phyloP scores from a whole-genome alignment of 92 coral and sea anemone genomes.

The Meandrina meandrites region DNA sequence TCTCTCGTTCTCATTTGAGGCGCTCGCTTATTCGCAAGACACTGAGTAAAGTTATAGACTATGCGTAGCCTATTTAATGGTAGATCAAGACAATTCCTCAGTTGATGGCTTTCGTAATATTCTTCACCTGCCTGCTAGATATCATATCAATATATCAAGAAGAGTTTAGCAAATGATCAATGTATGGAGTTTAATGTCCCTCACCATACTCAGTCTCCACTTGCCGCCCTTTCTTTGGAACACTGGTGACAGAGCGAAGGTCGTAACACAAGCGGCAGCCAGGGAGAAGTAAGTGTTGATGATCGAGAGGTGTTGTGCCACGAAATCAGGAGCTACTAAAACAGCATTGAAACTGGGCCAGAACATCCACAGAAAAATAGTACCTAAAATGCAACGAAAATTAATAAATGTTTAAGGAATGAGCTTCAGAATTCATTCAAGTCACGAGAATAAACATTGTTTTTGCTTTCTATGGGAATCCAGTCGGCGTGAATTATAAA shows the following conservation, averaged over 20 bases:
- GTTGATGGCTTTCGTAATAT: background rate
- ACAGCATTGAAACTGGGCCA: constrained; percentile 99
- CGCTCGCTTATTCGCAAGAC: no score
- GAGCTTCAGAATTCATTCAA: background rate
- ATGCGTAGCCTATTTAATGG: no score
- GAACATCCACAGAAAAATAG: constrained; percentile 93
- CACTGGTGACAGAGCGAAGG: constrained; percentile 76
- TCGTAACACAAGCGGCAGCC: constrained; percentile 73
- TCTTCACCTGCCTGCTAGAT: background rate
- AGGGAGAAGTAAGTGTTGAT: constrained; percentile 92
- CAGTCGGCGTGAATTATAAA: background rate
- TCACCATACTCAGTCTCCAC: constrained; percentile 81
- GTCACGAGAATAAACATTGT: background rate
- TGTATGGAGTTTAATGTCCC: background rate
- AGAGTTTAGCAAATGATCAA: background rate
- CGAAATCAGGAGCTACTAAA: constrained; percentile 83
- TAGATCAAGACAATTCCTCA: no score
- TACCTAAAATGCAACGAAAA: constrained; percentile 44
- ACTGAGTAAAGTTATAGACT: no score
- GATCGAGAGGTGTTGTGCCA: constrained; percentile 90
- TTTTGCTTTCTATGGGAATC: background rate
- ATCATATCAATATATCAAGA: background rate
- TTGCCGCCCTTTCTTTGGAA: constrained; percentile 52
- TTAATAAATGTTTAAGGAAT: background rate
- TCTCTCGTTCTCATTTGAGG: no score